Conservation (phyloP, 2,888 invertebrate genomes). For the Pharmacophagus antenor region DNA sequence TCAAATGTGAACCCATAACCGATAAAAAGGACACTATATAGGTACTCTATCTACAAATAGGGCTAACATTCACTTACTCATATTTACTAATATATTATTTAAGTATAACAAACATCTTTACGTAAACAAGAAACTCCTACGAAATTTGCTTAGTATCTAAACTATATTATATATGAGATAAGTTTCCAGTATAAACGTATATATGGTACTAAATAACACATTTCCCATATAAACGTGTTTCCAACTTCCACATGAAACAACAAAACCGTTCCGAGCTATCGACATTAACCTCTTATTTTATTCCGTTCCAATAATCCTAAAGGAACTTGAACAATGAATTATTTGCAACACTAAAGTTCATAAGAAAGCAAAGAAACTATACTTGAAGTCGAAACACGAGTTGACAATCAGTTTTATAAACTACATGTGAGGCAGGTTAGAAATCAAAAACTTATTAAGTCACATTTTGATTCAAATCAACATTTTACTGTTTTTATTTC, state of each 20-base stretch:
- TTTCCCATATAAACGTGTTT: background rate
- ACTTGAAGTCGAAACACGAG: background rate
- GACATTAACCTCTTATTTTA: background rate
- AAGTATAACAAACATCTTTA: background rate
- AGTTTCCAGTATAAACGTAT: background rate
- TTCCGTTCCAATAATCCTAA: constrained; percentile 1
- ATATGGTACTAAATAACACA: background rate
- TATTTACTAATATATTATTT: background rate
- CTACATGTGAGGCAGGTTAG: background rate
- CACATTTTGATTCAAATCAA: too few relatives aligned
- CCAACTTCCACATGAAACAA: background rate
- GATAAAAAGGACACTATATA: background rate
- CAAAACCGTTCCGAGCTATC: background rate
- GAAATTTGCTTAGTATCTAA: background rate
- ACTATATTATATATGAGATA: background rate
- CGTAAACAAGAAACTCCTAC: background rate
- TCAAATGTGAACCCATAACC: too few relatives aligned
- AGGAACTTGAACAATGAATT: constrained; percentile 3
- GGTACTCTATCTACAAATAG: background rate
- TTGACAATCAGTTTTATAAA: background rate
- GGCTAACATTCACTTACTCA: background rate
- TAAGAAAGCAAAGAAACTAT: background rate
- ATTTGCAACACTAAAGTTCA: background rate
- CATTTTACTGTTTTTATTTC: too few relatives aligned
- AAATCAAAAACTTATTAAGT: too few relatives aligned